phyloP scores from a whole-genome alignment of 2,797 vertebrate genomes.

The Tiaroga cobitis region DNA sequence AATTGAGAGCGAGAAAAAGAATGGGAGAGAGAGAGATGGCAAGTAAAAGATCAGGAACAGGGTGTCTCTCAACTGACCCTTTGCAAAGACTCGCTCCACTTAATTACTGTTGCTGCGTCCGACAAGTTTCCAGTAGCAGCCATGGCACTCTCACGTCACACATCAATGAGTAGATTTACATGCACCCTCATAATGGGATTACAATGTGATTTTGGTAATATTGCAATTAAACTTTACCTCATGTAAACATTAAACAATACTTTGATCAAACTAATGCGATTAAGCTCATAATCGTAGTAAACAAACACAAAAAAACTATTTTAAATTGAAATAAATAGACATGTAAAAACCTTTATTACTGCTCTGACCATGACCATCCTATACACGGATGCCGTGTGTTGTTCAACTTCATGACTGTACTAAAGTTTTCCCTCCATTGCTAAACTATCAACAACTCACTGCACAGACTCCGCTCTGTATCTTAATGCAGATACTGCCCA shows the following conservation, averaged over 20 bases:
- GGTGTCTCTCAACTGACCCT: neutral
- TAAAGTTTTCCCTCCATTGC: neutral
- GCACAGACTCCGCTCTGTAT: no score
- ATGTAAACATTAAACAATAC: no score
- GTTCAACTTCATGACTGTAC: neutral
- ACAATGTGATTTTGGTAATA: neutral
- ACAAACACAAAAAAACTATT: neutral
- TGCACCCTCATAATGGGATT: no score
- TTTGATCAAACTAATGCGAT: neutral
- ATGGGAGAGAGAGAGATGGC: neutral
- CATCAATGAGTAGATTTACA: neutral
- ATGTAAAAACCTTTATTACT: neutral
- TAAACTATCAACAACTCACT: no score
- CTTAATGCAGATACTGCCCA: no score
- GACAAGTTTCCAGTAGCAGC: neutral
- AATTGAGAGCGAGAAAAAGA: conserved; percentile 36
- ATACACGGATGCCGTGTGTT: neutral
- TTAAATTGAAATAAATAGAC: neutral
- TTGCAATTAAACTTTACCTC: no score
- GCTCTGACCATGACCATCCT: no score
- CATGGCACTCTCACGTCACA: neutral
- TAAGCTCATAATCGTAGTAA: neutral
- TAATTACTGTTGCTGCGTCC: neutral
- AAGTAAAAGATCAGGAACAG: neutral
- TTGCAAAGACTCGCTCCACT: neutral